Base-by-base conservation (phyloP, 2,797 vertebrate genomes). In the Urocyon cinereoargenteus region DNA sequence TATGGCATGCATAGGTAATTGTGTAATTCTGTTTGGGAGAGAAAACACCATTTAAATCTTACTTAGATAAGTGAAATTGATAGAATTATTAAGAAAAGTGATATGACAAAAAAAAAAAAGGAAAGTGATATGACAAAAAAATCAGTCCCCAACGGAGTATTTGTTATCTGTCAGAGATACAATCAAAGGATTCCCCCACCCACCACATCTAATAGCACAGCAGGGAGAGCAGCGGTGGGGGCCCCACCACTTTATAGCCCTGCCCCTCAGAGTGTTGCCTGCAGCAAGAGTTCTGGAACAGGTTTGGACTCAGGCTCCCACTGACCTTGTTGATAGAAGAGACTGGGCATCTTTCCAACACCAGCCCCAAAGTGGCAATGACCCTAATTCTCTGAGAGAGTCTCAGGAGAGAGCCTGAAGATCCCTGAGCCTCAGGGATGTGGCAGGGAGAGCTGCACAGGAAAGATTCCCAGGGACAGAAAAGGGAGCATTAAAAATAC, bases 51-150 rank as follows among this genome's bases (percentile, higher is more conserved):
- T 84, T 82, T 96, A 91, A 91, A 62, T 81, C 40, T 89, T 78
- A 96, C 21, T 91, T 95, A 68, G 77, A 21, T 87, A 75, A 81
- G n/a, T 57, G 87, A 94, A 95, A 66, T 92, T 91, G 82, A 82
- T 92, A 19, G 24, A 95, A 79, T 92, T 81, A 19, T 70, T 86
- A 79, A 36, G 49, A 77, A 22, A 87, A 90, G 34, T 24, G 26
- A 68, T 28, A 36, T 68, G 28, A 61, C 34, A 6, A 21, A 31
- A 78, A 72, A 87, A 31, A 78, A 72, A 87, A 79, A 36, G 49
- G 64, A 22, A 87, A 90, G 34, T 24, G 26, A 68, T 28, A 36
- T 68, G 28, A 61, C 34, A 6, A 21, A 31, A 78, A 45, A 86
- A 86, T 89, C 66, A 82, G 61, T 77, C 16, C 40, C 61, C 15